Conservation (phyloP, 2,113 vertebrate species). For the Oreotrochilus melanogaster region DNA sequence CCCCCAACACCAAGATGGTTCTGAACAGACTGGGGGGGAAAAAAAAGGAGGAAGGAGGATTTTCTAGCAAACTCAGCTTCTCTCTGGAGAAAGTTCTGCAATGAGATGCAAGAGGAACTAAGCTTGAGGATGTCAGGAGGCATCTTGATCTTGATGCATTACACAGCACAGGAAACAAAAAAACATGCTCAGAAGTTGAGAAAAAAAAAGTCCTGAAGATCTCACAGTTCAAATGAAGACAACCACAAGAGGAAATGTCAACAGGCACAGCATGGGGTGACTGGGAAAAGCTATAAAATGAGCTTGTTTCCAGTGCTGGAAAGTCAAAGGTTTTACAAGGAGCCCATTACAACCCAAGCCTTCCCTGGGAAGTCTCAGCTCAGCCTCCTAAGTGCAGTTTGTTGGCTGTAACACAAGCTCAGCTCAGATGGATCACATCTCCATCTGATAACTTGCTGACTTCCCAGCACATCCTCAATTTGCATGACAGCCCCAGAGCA, state of each 20-base stretch:
- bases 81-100: not conserved
- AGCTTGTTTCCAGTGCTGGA: rapidly evolving
- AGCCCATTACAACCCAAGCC: not conserved
- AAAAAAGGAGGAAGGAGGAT: not conserved
- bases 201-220: not conserved
- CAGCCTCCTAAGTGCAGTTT: not conserved
- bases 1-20: not conserved
- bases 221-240: not conserved
- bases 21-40: not conserved
- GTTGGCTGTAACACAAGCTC: not conserved
- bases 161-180: rapidly evolving
- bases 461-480: not conserved
- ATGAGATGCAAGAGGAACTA: not conserved
- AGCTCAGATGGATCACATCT: not conserved
- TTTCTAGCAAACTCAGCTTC: not conserved
- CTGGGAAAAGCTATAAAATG: not conserved
- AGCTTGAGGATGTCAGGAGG: not conserved
- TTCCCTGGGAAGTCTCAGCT: not conserved
- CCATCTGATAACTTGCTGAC: not conserved
- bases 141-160: not conserved
- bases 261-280: not conserved
- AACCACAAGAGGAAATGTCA: not conserved
- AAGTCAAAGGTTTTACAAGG: not conserved
- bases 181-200: not conserved
- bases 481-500: not conserved